These are phyloP conservation scores for Leuciscus waleckii DNA, from an alignment of 2,797 vertebrate species.

Conservation along the genomic window DNA sequence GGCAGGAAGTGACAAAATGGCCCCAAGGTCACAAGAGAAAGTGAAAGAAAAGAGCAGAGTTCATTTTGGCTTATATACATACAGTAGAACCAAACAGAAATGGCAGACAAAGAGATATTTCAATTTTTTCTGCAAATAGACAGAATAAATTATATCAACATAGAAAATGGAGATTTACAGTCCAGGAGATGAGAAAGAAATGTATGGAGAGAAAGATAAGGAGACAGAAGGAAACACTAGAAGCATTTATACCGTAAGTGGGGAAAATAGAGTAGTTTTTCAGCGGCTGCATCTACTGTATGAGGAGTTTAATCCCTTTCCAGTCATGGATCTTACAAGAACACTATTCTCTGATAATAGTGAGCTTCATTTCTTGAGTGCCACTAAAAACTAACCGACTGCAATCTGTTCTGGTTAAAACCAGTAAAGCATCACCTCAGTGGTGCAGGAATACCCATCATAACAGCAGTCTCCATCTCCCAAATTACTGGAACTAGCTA, in stretches of 20 bases:
- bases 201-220: background rate
- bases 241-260: background rate
- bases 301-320: slow-evolving; percentile 28
- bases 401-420: slow-evolving; percentile 18
- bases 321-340: slow-evolving; percentile 8
- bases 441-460: slow-evolving; percentile 27
- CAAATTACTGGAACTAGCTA: slow-evolving; percentile 56
- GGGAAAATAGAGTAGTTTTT: background rate
- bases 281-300: background rate
- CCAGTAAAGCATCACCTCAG: slow-evolving; percentile 40
- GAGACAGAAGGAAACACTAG: background rate
- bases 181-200: slow-evolving; percentile 4
- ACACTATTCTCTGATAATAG: slow-evolving; percentile 24
- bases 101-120: background rate
- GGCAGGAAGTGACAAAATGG: slow-evolving; percentile 38
- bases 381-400: slow-evolving; percentile 21
- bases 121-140: background rate
- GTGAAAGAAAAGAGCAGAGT: background rate
- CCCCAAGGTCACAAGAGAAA: slow-evolving; percentile 43
- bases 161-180: background rate
- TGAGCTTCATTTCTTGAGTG: slow-evolving; percentile 27
- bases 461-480: slow-evolving; percentile 34
- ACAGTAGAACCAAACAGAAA: background rate
- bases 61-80: slow-evolving; percentile 1
- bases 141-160: background rate